A percentile compares a stretch with the other conserved stretches of the same genome.
Conservation (phyloP, 2,888 invertebrate species). For the Thymelicus acteon region DNA sequence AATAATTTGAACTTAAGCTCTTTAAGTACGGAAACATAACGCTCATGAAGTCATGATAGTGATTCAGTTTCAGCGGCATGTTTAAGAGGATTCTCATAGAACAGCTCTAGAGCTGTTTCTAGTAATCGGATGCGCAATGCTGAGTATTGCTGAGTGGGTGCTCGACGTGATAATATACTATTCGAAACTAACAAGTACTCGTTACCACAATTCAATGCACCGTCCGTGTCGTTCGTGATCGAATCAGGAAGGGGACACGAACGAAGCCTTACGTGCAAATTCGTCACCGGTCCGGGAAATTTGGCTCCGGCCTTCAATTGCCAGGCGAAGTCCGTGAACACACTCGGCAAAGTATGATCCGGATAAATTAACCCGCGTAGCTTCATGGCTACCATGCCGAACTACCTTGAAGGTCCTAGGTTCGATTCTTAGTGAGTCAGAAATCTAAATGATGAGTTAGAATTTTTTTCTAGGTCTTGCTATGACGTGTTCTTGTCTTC, state of each 20-base stretch:
- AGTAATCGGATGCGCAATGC: background rate
- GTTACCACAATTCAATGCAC: slow-evolving; percentile 6
- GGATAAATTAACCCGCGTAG: no score
- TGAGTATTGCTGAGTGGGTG: background rate
- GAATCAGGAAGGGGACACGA: background rate
- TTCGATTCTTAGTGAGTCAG: no score
- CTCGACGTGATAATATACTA: background rate
- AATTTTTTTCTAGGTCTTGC: no score
- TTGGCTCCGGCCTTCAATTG: background rate
- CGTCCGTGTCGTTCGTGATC: background rate
- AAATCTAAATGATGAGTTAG: no score
- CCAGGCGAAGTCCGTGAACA: background rate
- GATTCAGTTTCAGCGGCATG: background rate
- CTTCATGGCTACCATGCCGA: no score
- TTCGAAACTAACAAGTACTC: slow-evolving; percentile 1
- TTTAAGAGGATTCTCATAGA: background rate
- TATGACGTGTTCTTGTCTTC: no score
- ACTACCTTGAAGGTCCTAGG: background rate
- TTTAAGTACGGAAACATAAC: background rate
- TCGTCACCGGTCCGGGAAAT: background rate
- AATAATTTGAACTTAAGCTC: background rate
- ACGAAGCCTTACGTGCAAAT: slow-evolving; percentile 7
- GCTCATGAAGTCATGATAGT: background rate
- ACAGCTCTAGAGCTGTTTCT: no score
- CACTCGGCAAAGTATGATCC: background rate